Percentiles rank a stretch among this genome's conserved stretches.
These are phyloP conservation scores for Thumatha senex DNA, from an alignment of 2,888 invertebrate genomes.

Conservation along the genomic window DNA sequence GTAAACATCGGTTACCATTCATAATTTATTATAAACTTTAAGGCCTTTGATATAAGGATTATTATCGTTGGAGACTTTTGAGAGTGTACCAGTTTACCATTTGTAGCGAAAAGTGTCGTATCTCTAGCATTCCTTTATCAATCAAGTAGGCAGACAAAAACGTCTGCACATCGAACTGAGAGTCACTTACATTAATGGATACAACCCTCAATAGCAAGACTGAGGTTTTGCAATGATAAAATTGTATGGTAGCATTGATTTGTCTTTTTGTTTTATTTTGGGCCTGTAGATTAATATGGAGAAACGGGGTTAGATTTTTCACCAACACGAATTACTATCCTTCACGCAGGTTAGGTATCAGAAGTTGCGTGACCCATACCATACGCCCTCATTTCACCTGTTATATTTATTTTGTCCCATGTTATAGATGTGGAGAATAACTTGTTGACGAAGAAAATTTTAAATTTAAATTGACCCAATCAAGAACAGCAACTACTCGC, in stretches of 20 bases:
- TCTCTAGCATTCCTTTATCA: slow-evolving; percentile 75
- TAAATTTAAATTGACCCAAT: no score
- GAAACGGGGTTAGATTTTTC: no score
- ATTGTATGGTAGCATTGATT: not conserved
- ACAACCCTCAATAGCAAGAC: slow-evolving; percentile 49
- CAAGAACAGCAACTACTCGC: no score
- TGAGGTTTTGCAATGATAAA: slow-evolving; percentile 51
- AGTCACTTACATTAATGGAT: slow-evolving; percentile 78
- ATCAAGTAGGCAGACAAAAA: slow-evolving; percentile 75
- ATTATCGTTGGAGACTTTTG: slow-evolving; percentile 14
- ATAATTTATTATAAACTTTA: slow-evolving; percentile 8
- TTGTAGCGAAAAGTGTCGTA: slow-evolving; percentile 62
- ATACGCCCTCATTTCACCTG: no score
- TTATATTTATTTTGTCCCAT: no score
- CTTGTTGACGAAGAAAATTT: no score
- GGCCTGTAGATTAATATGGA: no score
- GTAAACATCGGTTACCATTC: slow-evolving; percentile 11
- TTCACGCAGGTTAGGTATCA: no score
- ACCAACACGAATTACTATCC: no score
- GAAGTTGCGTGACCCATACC: no score
- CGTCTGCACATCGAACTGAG: slow-evolving; percentile 72
- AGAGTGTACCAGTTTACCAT: slow-evolving; percentile 15
- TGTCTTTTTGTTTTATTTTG: no score
- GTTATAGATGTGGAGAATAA: no score
- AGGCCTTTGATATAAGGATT: slow-evolving; percentile 13